phyloP scores from a whole-genome alignment of 2,113 vertebrate species.

The Stigmatopora nigra region DNA sequence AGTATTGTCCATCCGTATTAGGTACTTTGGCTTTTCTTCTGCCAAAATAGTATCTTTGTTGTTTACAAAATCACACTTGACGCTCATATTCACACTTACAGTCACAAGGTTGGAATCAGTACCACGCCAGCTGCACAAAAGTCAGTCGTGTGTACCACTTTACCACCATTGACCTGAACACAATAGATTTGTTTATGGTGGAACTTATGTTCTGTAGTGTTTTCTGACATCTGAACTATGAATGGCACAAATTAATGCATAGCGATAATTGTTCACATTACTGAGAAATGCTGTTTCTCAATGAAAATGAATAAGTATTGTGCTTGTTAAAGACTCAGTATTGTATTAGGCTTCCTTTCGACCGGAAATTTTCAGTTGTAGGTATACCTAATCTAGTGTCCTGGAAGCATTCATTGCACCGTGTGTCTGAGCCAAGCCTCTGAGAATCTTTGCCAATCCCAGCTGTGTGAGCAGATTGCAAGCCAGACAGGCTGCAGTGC shows the following conservation, averaged over 20 bases:
- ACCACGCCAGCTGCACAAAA: background rate
- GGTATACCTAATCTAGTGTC: constrained; percentile 1
- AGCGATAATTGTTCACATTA: background rate
- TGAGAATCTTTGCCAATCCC: constrained; percentile 66
- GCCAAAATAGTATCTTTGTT: background rate
- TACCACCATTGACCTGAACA: background rate
- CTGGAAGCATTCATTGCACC: constrained; percentile 39
- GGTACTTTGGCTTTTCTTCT: background rate
- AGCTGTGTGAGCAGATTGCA: constrained; percentile 70
- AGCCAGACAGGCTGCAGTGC: constrained; percentile 53
- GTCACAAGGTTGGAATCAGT: background rate
- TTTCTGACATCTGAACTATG: background rate
- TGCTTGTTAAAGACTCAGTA: background rate
- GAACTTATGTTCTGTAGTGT: background rate
- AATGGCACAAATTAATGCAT: background rate
- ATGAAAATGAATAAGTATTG: background rate
- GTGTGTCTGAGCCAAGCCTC: constrained; percentile 50
- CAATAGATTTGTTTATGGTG: background rate
- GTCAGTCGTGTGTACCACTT: background rate
- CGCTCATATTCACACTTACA: background rate
- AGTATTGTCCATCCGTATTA: background rate
- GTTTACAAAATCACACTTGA: background rate
- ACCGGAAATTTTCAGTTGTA: background rate
- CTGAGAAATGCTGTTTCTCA: background rate
- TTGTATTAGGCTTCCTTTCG: background rate